Evolutionary conservation across 2,888 invertebrate species (phyloP).

Genomic region (Melipona bicolor): DNA sequence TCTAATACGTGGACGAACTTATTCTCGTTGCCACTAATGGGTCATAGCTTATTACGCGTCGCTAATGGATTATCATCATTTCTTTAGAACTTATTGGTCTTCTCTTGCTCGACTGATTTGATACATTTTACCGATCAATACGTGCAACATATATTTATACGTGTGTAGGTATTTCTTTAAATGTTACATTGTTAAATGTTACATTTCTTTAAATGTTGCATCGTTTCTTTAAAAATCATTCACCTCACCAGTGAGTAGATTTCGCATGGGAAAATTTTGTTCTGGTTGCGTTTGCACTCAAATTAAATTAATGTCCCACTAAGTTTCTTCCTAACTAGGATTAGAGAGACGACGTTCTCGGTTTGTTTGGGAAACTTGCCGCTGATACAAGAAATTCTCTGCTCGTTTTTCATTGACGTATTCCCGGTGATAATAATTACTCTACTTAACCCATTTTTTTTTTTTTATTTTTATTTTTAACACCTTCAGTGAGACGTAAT

Average conservation of each 20-base stretch:
- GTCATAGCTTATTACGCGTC: constrained; percentile 44
- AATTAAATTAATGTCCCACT: constrained; percentile 30
- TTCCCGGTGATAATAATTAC: background rate
- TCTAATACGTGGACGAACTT: constrained; percentile 48
- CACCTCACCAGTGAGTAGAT: background rate
- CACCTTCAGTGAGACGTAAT: background rate
- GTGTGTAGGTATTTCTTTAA: background rate
- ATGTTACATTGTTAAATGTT: too few relatives aligned
- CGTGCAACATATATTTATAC: background rate
- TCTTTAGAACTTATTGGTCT: constrained; percentile 12
- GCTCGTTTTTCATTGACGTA: background rate
- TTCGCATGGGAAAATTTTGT: constrained; percentile 33
- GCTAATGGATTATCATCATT: constrained; percentile 48
- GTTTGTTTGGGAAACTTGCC: constrained; percentile 9
- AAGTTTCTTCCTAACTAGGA: constrained; percentile 41
- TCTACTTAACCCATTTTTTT: background rate
- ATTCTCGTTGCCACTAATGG: constrained; percentile 42
- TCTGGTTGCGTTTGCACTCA: constrained; percentile 10
- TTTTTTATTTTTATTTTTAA: background rate
- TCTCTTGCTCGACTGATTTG: constrained; percentile 13
- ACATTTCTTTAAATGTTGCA: constrained; percentile 10
- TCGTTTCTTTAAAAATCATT: constrained; percentile 15
- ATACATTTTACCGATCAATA: constrained; percentile 4
- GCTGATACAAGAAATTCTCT: background rate
- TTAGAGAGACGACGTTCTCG: constrained; percentile 5